Evolutionary conservation across 2,888 invertebrate species (phyloP).

Genomic region (Halictus ligatus): DNA sequence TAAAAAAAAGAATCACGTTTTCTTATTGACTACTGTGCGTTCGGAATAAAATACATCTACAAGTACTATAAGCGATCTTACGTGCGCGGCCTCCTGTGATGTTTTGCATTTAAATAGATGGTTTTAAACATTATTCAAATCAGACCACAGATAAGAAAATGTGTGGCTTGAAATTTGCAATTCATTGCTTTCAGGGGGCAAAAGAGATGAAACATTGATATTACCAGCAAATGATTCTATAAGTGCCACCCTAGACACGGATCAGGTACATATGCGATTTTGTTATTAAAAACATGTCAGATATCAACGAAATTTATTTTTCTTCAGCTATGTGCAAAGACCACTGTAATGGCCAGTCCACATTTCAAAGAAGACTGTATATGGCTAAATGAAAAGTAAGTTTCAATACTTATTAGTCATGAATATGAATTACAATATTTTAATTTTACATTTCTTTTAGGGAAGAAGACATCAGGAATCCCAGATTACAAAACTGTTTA

Average conservation of each 20-base stretch:
- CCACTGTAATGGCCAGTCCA: slow-evolving; percentile 91
- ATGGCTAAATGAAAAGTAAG: slow-evolving; percentile 94
- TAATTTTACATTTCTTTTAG: slow-evolving; percentile 82
- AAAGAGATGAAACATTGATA: slow-evolving; percentile 95
- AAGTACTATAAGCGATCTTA: slow-evolving; percentile 25
- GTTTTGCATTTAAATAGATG: slow-evolving; percentile 58
- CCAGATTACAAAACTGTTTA: slow-evolving; percentile 91
- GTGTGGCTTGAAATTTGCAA: background rate
- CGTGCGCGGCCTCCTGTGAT: background rate
- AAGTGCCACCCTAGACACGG: slow-evolving; percentile 94
- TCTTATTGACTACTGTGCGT: slow-evolving; percentile 6
- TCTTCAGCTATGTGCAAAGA: slow-evolving; percentile 93
- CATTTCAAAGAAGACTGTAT: slow-evolving; percentile 91
- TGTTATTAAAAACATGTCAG: slow-evolving; percentile 8
- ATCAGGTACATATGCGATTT: slow-evolving; percentile 87
- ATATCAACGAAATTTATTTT: background rate
- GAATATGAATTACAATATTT: background rate
- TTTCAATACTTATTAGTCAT: slow-evolving; percentile 35
- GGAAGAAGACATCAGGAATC: slow-evolving; percentile 90
- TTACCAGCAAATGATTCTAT: slow-evolving; percentile 98
- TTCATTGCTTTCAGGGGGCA: slow-evolving; percentile 91
- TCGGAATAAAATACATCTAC: slow-evolving; percentile 17
- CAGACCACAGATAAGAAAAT: background rate
- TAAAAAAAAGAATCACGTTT: background rate
- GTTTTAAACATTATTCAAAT: background rate